Evolutionary conservation across 2,113 vertebrate genomes (phyloP), one percentile per base, ranked within the genome.

Genomic region (Oophaga pumilio): DNA sequence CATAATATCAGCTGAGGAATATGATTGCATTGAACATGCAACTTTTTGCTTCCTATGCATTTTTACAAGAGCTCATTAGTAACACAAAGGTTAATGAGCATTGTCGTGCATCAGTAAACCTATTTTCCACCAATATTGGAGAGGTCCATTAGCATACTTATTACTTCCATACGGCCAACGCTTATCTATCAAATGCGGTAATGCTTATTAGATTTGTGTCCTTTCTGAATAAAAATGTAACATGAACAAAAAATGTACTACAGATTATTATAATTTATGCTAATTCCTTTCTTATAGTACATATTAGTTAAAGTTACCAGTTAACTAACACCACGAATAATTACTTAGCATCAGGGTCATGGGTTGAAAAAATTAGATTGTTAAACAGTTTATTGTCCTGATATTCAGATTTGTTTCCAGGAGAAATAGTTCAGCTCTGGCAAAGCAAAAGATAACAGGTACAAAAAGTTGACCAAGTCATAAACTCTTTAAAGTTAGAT

Each of bases 1-100:
- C 24, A 60, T 80, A 60, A 60, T 60, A 28, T 79, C 77, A 33
- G 56, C 57, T 60, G 60, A 80, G 60, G 33, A 80, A 33, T 60
- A 60, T 33, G 26, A 79, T 79, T 59, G 26, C 77, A 43, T 53
- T 84, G 66, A 53, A 84, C 24, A 53, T 28, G 43, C 64, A 84
- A 84, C 66, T 84, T 84, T 80, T 84, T 84, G 66, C 53, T 84
- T 84, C 50, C 66, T 18, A 18, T 57, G 52, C 52, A 73, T 71
- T 71, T 84, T 84, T 73, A 57, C 66, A 69, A 33, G 68, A 71
- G 68, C 82, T 84, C 82, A 84, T 84, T 84, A 84, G 82, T 56
- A 73, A 73, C 66, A 62, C 66, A 71, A 84, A 84, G 52, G 66
- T 71, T 84, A 84, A 84, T 73, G 66, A 84, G 66, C 66, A 57